Evolutionary conservation across 2,113 vertebrate species (phyloP).

Genomic region (Chaetops frenatus): DNA sequence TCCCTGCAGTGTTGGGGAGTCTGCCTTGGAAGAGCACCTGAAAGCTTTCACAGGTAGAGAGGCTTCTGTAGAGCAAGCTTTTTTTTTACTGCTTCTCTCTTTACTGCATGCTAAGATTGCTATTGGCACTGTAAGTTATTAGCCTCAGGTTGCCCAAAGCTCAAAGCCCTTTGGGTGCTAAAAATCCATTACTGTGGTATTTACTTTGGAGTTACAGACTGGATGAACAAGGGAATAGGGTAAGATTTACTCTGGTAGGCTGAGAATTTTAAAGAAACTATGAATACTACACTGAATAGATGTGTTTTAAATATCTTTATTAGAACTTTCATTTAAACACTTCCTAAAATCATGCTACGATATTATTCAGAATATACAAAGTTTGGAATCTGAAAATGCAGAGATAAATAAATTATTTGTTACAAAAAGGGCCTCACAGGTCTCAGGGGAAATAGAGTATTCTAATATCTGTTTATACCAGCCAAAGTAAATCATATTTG

Average conservation of each 20-base stretch:
- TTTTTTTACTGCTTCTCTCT: neutral
- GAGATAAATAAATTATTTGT: constrained; percentile 1
- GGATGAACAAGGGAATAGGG: neutral
- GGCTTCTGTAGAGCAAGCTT: neutral
- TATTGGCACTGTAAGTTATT: neutral
- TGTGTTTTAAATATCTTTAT: neutral
- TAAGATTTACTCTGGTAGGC: neutral
- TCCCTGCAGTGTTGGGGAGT: neutral
- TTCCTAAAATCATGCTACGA: neutral
- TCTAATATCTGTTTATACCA: constrained; percentile 39
- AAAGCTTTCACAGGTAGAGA: neutral
- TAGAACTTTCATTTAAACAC: neutral
- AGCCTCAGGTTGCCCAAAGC: neutral
- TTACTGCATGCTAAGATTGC: neutral
- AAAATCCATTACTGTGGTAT: neutral
- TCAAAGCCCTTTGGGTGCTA: neutral
- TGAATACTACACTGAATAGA: neutral
- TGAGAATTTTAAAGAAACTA: neutral
- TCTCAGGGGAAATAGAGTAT: constrained; percentile 47
- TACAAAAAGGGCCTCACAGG: neutral
- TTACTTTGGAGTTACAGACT: neutral
- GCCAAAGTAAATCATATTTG: constrained; percentile 49
- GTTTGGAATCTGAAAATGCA: constrained; percentile 26
- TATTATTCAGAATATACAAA: constrained; percentile 15
- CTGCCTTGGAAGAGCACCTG: neutral